Conservation (phyloP, 2,888 invertebrate species). For the Tridacna crocea region DNA sequence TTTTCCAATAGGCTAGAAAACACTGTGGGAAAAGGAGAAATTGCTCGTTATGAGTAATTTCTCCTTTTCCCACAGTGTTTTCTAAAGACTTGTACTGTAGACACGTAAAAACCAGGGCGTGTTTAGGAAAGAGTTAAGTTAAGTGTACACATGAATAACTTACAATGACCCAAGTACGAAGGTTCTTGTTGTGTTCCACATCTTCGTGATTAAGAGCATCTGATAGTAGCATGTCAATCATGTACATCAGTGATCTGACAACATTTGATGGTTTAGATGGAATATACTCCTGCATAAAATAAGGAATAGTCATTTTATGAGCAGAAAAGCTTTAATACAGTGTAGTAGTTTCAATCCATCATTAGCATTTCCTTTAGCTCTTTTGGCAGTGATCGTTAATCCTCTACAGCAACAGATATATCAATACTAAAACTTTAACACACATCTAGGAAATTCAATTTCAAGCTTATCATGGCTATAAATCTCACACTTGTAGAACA, state of each 20-base stretch:
- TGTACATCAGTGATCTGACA: constrained; percentile 88
- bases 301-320: background rate
- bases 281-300: constrained; percentile 79
- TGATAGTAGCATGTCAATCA: constrained; percentile 91
- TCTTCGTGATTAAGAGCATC: constrained; percentile 84
- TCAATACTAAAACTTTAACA: no score
- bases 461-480: no score
- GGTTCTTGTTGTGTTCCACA: constrained; percentile 87
- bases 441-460: no score
- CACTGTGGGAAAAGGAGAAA: background rate
- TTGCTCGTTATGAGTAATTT: background rate
- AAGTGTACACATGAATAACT: constrained; percentile 78
- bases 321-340: no score
- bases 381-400: no score
- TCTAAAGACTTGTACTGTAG: no score
- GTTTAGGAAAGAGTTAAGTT: no score
- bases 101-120: no score
- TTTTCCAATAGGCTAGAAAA: background rate
- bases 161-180: constrained; percentile 85
- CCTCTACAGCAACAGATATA: no score
- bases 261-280: constrained; percentile 87
- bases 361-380: no score
- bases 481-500: no score
- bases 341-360: no score
- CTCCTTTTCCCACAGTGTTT: background rate